These are phyloP conservation scores for Drosophila lini DNA, from an alignment of 1,140 invertebrate species.

Conservation along the genomic window DNA sequence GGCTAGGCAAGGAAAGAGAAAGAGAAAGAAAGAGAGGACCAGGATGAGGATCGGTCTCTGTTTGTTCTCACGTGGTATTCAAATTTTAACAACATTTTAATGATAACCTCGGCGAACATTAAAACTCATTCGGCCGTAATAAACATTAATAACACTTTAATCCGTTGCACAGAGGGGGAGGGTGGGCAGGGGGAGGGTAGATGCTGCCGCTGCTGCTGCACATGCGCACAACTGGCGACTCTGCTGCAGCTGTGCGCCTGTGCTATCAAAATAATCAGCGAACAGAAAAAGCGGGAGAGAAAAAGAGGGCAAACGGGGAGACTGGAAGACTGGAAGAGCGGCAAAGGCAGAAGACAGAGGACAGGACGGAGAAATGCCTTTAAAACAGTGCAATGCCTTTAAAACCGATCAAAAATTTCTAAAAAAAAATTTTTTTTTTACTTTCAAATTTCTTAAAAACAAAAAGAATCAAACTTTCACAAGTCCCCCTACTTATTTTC, in stretches of 20 bases:
- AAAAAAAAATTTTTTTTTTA: no score
- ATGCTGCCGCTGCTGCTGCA: slow-evolving; percentile 17
- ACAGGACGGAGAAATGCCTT: slow-evolving; percentile 26
- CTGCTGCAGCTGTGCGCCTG: slow-evolving; percentile 64
- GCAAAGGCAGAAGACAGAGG: slow-evolving; percentile 1
- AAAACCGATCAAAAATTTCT: no score
- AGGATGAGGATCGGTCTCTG: slow-evolving; percentile 19
- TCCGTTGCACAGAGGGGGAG: slow-evolving; percentile 42
- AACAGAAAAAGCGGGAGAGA: slow-evolving; percentile 13
- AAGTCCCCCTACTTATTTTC: not conserved
- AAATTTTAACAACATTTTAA: slow-evolving; percentile 84
- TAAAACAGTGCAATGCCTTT: slow-evolving; percentile 61
- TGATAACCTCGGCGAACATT: slow-evolving; percentile 82
- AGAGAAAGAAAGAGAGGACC: slow-evolving; percentile 17
- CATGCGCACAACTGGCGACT: slow-evolving; percentile 35
- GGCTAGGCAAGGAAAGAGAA: slow-evolving; percentile 4
- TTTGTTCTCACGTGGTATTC: slow-evolving; percentile 78
- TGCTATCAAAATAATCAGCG: slow-evolving; percentile 81
- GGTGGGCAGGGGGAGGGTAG: not conserved
- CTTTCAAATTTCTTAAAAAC: no score
- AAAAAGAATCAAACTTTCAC: not conserved
- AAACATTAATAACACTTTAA: slow-evolving; percentile 84
- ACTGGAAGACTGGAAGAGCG: slow-evolving; percentile 3
- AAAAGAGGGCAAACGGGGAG: slow-evolving; percentile 9
- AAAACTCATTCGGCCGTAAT: slow-evolving; percentile 83